Evolutionary conservation across 1,140 invertebrate genomes (phyloP), one percentile per base, ranked within the genome.

Genomic region (Scaptomyza hsui): DNA sequence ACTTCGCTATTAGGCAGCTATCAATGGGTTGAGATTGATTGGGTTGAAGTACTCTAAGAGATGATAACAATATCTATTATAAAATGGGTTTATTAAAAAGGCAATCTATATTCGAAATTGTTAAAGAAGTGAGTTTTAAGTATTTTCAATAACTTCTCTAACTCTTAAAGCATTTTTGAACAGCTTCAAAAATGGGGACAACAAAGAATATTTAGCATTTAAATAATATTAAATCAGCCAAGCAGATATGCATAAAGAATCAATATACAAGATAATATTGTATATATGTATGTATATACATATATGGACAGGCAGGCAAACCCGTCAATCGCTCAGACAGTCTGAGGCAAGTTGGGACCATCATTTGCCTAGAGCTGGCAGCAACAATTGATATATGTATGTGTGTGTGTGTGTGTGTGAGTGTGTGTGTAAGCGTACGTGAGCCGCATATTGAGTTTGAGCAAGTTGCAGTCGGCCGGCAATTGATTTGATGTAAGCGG

Each of bases 371-470:
- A 82, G 63, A 74, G 67, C 69, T 68, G 78, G 64, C 74, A 86
- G 74, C 78, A 86, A 86, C 81, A 85, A 86, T 86, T 86, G 81
- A 86, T 86, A 86, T 68, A 37, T 37, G 24, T 26, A 35, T 35
- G n/a, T n/a, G n/a, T n/a, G n/a, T n/a, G n/a, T n/a, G n/a, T n/a
- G n/a, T n/a, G n/a, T n/a, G n/a, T n/a, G n/a, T n/a, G n/a, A n/a
- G n/a, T n/a, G n/a, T n/a, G n/a, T n/a, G n/a, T n/a, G 32, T 37
- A 74, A 65, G 74, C 72, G 81, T 72, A 86, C 81, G 81, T 86
- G 81, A 81, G 65, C 47, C 56, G 78, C 63, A 80, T 80, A 52
- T 53, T 39, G 69, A 81, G 63, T 24, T 24, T 24, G 24, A 24
- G 24, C 24, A 21, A 59, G 18, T 26, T 32, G 12, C 42, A 39